These are phyloP conservation scores for Periophthalmodon schlosseri DNA, from an alignment of 2,113 vertebrate genomes.

Conservation along the genomic window DNA sequence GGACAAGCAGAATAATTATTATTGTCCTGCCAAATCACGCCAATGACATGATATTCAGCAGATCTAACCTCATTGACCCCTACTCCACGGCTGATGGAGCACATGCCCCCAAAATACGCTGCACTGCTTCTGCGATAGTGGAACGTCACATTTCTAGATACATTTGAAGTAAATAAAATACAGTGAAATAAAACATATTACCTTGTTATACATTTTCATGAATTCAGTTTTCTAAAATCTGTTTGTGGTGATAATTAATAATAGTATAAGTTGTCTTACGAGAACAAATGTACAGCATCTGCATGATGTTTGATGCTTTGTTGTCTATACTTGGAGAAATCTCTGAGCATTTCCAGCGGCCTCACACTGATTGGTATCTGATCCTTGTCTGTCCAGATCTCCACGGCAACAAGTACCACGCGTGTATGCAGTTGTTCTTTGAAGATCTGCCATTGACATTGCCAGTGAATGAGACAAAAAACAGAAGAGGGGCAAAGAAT, in stretches of 20 bases:
- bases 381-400: constrained; percentile 95
- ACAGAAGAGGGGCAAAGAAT: constrained; percentile 61
- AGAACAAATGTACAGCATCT: constrained; percentile 92
- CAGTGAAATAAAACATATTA: neutral
- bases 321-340: constrained; percentile 95
- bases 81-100: constrained; percentile 88
- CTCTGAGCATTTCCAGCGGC: constrained; percentile 90
- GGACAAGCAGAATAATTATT: constrained; percentile 49
- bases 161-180: neutral
- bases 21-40: constrained; percentile 7
- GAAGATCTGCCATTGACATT: constrained; percentile 83
- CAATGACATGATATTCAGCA: neutral
- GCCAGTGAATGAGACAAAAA: constrained; percentile 27
- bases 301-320: constrained; percentile 88
- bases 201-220: neutral
- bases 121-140: constrained; percentile 92
- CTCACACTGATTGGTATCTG: constrained; percentile 86
- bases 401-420: constrained; percentile 93
- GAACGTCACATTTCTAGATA: constrained; percentile 90
- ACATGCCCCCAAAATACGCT: constrained; percentile 93
- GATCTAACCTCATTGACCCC: constrained; percentile 94
- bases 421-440: constrained; percentile 96
- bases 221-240: neutral
- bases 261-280: constrained; percentile 75
- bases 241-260: neutral